Percentiles rank a stretch among this genome's conserved stretches.
phyloP scores from a whole-genome alignment of 2,113 vertebrate species.

The Dasyprocta punctata region DNA sequence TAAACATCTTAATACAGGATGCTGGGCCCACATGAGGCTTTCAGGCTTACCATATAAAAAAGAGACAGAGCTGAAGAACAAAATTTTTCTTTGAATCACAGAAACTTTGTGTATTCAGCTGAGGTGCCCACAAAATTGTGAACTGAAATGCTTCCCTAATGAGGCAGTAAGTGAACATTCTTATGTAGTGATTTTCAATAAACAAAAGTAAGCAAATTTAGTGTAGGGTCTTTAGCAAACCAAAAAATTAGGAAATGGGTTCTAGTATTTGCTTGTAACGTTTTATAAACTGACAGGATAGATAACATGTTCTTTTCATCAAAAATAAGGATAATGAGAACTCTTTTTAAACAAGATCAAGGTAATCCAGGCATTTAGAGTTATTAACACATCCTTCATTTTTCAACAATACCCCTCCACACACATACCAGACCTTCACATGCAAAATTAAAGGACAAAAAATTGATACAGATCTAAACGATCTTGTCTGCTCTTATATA shows the following conservation, averaged over 20 bases:
- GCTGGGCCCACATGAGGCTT: neutral
- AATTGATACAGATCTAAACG: neutral
- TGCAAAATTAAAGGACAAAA: conserved; percentile 46
- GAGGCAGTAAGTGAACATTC: neutral
- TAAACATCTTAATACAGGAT: neutral
- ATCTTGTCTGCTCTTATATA: neutral
- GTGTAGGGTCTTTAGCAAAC: neutral
- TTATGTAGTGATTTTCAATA: conserved; percentile 19
- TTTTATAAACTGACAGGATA: conserved; percentile 61
- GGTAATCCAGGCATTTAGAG: neutral
- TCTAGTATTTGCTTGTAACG: conserved; percentile 30
- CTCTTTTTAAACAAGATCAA: conserved; percentile 52
- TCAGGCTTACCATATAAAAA: neutral
- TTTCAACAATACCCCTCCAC: neutral
- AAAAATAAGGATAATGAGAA: conserved; percentile 7
- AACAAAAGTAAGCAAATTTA: conserved; percentile 37
- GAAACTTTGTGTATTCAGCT: neutral
- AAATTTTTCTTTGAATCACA: neutral
- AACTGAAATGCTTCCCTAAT: neutral
- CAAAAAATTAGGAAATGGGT: conserved; percentile 9
- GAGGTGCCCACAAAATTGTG: neutral
- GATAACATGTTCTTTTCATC: conserved; percentile 10
- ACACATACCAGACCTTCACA: neutral
- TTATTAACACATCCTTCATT: neutral
- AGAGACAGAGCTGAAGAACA: neutral